Conservation (phyloP, 2,113 vertebrate genomes). For the Xenotilapia caudafasciata region DNA sequence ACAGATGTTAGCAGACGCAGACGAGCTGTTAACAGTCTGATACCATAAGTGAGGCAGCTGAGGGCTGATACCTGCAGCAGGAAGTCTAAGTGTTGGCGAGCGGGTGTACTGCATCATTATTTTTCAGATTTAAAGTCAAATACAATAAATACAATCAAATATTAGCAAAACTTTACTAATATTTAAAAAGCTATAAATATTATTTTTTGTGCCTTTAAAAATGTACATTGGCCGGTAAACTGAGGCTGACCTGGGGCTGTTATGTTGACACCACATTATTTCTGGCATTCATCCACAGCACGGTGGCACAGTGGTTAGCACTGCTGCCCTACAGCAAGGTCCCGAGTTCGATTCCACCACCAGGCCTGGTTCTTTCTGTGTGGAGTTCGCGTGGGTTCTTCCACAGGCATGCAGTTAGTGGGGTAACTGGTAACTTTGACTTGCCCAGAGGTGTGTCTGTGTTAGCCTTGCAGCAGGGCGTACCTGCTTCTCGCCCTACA, state of each 20-base stretch:
- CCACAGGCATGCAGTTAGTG: neutral
- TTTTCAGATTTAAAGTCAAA: neutral
- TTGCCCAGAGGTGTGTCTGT: neutral
- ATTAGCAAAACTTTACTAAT: neutral
- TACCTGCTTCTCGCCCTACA: neutral
- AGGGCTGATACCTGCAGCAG: neutral
- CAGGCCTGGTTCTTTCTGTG: neutral
- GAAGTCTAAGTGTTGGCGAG: neutral
- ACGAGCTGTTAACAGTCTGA: neutral
- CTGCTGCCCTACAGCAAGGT: neutral
- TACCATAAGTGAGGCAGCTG: neutral
- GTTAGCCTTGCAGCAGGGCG: neutral
- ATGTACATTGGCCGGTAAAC: neutral
- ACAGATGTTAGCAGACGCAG: neutral
- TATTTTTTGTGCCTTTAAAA: neutral
- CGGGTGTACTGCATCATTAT: neutral
- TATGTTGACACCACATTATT: neutral
- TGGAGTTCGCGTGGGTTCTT: neutral
- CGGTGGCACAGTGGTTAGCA: neutral
- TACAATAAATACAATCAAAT: neutral
- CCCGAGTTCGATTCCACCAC: fast-evolving
- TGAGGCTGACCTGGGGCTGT: neutral
- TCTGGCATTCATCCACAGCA: fast-evolving
- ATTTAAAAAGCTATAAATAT: neutral
- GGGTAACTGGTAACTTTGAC: neutral